phyloP scores from a whole-genome alignment of 2,797 vertebrate genomes.

The Neosilurus hyrtlii region DNA sequence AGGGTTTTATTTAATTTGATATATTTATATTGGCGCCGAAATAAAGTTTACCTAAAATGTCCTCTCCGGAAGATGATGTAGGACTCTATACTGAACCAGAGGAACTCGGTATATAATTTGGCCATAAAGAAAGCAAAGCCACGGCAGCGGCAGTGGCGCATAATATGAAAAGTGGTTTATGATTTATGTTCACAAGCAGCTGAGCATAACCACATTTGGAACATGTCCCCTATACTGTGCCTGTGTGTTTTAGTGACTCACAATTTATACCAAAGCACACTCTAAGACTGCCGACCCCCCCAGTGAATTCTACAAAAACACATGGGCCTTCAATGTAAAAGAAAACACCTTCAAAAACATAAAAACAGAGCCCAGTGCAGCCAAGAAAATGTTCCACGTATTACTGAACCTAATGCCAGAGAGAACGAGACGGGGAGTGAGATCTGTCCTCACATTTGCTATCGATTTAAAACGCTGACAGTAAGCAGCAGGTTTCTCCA shows the following conservation, averaged over 20 bases:
- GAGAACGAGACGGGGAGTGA: constrained; percentile 46
- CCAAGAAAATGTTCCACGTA: constrained; percentile 76
- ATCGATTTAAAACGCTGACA: constrained; percentile 79
- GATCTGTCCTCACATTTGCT: constrained; percentile 79
- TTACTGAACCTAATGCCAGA: constrained; percentile 63
- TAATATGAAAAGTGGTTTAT: constrained; percentile 69
- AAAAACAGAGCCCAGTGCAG: constrained; percentile 68
- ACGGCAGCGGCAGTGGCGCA: constrained; percentile 53
- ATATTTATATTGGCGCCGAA: constrained; percentile 11
- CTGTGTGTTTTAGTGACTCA: constrained; percentile 61
- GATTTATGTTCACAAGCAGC: constrained; percentile 76
- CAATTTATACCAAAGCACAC: constrained; percentile 63
- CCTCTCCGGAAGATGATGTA: constrained; percentile 29
- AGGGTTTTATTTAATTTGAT: constrained; percentile 33
- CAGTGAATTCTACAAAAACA: constrained; percentile 65
- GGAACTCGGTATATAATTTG: constrained; percentile 29
- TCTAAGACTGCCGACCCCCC: constrained; percentile 56
- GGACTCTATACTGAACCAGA: constrained; percentile 12
- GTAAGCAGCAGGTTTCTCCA: constrained; percentile 77
- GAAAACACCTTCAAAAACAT: constrained; percentile 73
- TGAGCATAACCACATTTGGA: constrained; percentile 76
- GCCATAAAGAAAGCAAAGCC: constrained; percentile 24
- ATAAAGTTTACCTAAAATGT: constrained; percentile 25
- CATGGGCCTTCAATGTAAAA: constrained; percentile 65
- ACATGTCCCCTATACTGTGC: constrained; percentile 39